Evolutionary conservation across 2,797 vertebrate genomes (phyloP).

Genomic region (Fistularia commersonii): DNA sequence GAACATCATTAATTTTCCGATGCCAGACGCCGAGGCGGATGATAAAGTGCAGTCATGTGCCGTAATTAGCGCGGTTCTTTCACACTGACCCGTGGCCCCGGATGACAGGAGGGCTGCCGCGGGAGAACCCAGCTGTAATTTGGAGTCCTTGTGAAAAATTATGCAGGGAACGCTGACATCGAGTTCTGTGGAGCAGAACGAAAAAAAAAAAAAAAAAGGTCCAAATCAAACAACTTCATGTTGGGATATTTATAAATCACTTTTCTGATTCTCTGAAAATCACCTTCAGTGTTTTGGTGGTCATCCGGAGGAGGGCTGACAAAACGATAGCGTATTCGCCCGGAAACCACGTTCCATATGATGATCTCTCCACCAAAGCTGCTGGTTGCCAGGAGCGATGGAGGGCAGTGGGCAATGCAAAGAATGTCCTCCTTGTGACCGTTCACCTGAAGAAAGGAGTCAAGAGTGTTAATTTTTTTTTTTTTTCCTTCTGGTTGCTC

Average conservation of each 20-base stretch:
- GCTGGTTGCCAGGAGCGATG: conserved; percentile 71
- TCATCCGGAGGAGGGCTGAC: conserved; percentile 32
- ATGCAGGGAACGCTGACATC: conserved; percentile 62
- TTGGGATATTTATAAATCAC: not conserved
- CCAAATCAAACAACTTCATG: no score
- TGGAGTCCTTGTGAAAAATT: conserved; percentile 63
- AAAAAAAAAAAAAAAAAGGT: not conserved
- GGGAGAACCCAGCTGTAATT: conserved; percentile 42
- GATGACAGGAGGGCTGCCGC: conserved; percentile 66
- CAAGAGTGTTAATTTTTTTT: not conserved
- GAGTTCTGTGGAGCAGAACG: conserved; percentile 33
- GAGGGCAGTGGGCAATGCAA: conserved; percentile 72
- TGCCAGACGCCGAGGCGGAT: conserved; percentile 7
- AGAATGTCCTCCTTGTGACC: conserved; percentile 74
- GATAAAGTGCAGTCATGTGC: conserved; percentile 22
- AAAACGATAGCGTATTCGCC: conserved; percentile 64
- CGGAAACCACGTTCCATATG: conserved; percentile 76
- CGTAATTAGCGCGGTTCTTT: conserved; percentile 9
- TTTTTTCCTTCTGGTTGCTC: no score
- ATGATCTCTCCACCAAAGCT: conserved; percentile 76
- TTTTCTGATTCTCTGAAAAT: conserved; percentile 1
- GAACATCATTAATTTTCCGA: conserved; percentile 24
- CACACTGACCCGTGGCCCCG: conserved; percentile 58
- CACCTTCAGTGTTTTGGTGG: conserved; percentile 43
- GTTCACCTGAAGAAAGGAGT: conserved; percentile 41